Conservation (phyloP, 53 echinoderm and acorn worm genomes). For the Apostichopus leukothele region DNA sequence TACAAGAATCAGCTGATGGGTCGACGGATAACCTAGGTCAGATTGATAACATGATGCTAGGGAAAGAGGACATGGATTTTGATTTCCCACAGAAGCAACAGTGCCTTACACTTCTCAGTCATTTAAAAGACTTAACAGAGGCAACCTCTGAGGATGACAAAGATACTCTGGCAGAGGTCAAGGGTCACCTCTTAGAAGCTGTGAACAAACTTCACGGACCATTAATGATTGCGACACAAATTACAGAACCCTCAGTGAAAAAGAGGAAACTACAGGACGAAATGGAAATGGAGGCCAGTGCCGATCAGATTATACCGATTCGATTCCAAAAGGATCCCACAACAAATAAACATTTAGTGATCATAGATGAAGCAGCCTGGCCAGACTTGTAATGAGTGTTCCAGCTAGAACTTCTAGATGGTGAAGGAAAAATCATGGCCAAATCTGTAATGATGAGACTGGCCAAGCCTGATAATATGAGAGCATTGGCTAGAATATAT, state of each 20-base stretch:
- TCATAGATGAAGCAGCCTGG: slow-evolving; percentile 30
- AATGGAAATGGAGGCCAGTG: not conserved
- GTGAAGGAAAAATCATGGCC: too few relatives aligned
- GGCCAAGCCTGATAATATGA: too few relatives aligned
- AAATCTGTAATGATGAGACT: too few relatives aligned
- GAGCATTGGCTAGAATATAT: too few relatives aligned
- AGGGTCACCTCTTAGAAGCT: slow-evolving; percentile 44
- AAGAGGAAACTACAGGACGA: slow-evolving; percentile 27
- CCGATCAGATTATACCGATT: slow-evolving; percentile 24
- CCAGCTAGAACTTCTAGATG: too few relatives aligned
- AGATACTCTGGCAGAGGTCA: slow-evolving; percentile 32
- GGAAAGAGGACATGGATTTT: slow-evolving; percentile 13
- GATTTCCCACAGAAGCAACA: slow-evolving; percentile 6
- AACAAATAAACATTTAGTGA: slow-evolving; percentile 32
- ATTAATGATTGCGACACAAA: slow-evolving; percentile 6
- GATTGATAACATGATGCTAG: slow-evolving; percentile 9
- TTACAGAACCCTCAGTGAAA: not conserved
- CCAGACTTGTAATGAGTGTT: not conserved
- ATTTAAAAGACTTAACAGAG: slow-evolving; percentile 33
- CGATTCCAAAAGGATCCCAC: slow-evolving; percentile 36
- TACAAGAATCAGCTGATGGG: not conserved
- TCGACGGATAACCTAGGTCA: not conserved
- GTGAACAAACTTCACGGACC: slow-evolving; percentile 29
- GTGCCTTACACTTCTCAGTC: slow-evolving; percentile 19
- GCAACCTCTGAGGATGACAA: slow-evolving; percentile 19